Conservation (phyloP, 2,797 vertebrate species). For the Neosalanx taihuensis region DNA sequence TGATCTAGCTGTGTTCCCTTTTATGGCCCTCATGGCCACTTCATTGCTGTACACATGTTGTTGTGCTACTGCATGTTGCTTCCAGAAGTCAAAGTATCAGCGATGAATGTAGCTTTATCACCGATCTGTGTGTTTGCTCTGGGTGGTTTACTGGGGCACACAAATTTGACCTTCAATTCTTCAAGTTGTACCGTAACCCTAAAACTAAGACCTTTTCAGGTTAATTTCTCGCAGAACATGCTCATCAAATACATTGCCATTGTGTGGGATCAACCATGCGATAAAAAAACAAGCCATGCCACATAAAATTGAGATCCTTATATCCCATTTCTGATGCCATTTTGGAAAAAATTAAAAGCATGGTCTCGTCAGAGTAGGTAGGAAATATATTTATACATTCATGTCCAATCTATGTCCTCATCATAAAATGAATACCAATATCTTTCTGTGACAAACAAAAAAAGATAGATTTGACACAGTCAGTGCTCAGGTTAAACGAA, state of each 20-base stretch:
- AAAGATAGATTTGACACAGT: slow-evolving; percentile 4
- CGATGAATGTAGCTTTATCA: slow-evolving; percentile 17
- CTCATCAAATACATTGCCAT: slow-evolving; percentile 20
- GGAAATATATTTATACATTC: no score
- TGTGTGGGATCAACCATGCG: slow-evolving; percentile 15
- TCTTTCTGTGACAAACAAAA: not conserved
- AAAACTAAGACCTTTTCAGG: slow-evolving; percentile 21
- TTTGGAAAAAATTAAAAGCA: no score
- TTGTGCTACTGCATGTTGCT: not conserved
- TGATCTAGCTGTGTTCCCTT: not conserved
- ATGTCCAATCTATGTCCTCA: no score
- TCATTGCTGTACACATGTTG: not conserved
- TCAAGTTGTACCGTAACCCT: no score
- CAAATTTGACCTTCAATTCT: not conserved
- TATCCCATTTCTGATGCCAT: no score
- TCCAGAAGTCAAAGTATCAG: slow-evolving; percentile 15
- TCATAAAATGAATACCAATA: not conserved
- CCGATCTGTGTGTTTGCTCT: slow-evolving; percentile 29
- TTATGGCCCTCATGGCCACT: not conserved
- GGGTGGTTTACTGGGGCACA: slow-evolving; percentile 15
- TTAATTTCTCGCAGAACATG: slow-evolving; percentile 31
- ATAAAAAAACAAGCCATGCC: slow-evolving; percentile 16
- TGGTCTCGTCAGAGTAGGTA: not conserved
- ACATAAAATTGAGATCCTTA: not conserved
- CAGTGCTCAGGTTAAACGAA: slow-evolving; percentile 20